Base-by-base conservation (phyloP, 2,113 vertebrate species). In the Pandion haliaetus region DNA sequence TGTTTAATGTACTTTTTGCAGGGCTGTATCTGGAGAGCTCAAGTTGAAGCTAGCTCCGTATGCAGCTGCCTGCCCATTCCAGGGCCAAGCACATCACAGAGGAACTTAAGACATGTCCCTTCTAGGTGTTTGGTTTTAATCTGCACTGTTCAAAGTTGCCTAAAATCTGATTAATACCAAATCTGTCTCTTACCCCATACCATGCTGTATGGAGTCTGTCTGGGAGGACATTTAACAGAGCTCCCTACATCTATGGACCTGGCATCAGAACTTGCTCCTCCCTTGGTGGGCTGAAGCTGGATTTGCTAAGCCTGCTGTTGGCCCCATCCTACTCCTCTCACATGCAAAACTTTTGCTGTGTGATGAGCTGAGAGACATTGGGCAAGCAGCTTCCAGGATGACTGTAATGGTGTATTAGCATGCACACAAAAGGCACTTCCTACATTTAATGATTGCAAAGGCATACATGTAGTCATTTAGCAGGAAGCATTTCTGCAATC, bases 1-100 rank as follows among this genome's bases (percentile, higher is more conserved):
- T 94, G 90, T 89, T 93, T 84, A 80, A 84, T 66, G 78, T 84
- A 70, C 84, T 93, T 86, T 81, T 84, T 28, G 17, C 79, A 73
- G 77, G 84, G 58, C 67, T 69, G 2, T 77, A 23, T 63, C 69
- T 81, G 55, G 55, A 93, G 54, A 71, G n/a, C 66, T 87, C 47
- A 82, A 45, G 28, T 16, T 86, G 72, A 88, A 97, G 57, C n/a
- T 72, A 84, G 36, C 6, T 72, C 17, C n/a, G 28, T 42, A 65
- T 29, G 34, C 44, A 94, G 65, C 58, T 74, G 36, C 52, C 25
- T 67, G 36, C 25, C 42, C 49, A 18, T 87, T 82, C 20, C 50
- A 54, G 66, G 40, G 44, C 42, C 52, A 59, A 61, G 80, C 40
- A 61, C 45, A 47, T 77, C 62, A 73, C 1, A 0, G 77, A 88